These are phyloP conservation scores for Cephus spinipes DNA, from an alignment of 2,888 invertebrate species.

Conservation along the genomic window DNA sequence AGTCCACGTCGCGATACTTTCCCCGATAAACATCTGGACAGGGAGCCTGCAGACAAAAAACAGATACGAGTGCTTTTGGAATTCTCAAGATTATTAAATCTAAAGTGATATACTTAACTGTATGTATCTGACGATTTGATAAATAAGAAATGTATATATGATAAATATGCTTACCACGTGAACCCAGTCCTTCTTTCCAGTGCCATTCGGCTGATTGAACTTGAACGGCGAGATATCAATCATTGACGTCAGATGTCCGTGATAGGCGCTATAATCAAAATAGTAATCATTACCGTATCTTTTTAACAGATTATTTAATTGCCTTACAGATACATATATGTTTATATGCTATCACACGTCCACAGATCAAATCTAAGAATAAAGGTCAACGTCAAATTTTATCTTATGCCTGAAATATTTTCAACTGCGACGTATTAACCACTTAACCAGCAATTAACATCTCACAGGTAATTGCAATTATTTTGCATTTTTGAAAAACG, in stretches of 20 bases:
- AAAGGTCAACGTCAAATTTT: background rate
- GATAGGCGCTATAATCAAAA: conserved; percentile 86
- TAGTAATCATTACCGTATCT: background rate
- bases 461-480: no score
- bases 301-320: background rate
- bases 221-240: conserved; percentile 99
- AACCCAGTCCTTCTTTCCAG: conserved; percentile 86
- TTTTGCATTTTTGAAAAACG: no score
- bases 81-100: background rate
- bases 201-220: conserved; percentile 89
- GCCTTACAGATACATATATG: background rate
- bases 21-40: conserved; percentile 96
- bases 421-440: background rate
- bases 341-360: background rate
- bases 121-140: background rate
- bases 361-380: background rate
- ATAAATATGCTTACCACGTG: conserved; percentile 79
- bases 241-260: conserved; percentile 95
- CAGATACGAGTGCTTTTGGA: conserved; percentile 8
- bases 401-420: conserved; percentile 9
- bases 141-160: background rate
- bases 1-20: conserved; percentile 78
- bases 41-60: conserved; percentile 75
- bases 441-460: no score
- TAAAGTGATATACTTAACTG: background rate